Evolutionary conservation across 2,888 invertebrate genomes (phyloP), one percentile per base, ranked within the genome.

Genomic region (Mythimna albipuncta): DNA sequence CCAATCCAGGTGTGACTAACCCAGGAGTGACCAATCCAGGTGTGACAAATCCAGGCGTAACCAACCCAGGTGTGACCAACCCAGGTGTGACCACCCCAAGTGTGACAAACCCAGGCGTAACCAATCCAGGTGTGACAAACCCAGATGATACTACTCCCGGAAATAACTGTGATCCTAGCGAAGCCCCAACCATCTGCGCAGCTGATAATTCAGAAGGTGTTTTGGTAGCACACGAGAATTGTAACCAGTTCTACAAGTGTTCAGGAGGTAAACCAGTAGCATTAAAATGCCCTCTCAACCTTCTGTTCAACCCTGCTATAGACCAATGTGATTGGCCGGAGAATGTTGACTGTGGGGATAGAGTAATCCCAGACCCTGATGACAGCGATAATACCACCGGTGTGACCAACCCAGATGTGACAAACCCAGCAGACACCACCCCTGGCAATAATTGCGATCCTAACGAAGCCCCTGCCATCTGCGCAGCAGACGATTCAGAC

Each of bases 231-330:
- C 90, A 91, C 58, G 90, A 91, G 71, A 87, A 90, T 55, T 92
- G 92, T 65, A 86, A 90, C 64, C 81, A 91, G 57, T 92, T 88
- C 67, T 92, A 91, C 68, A 66, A 74, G 5, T 92, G 92, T 58
- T 61, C 11, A 6, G 70, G 75, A 1, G 89, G 91, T 0, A 52
- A 63, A 9, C 90, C 91, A 1, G 81, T 89, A 0, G 74, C 70
- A 1, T 13, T 84, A 0, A 57, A 10, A 0, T 92, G 92, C 44
- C 72, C 75, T 0, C n/a, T 10, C 0, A 75, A 66, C 21, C 81
- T 91, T 0, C 32, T 88, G 0, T 92, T 83, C 72, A 88, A 91
- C 38, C 86, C 89, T 1, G 65, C 77, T 6, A 87, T 38, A 0
- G 85, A 89, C 11, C 61, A 69, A 11, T 92, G 91, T 64, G 92